phyloP scores from a whole-genome alignment of 1,140 invertebrate species.

The Globodera ellingtonae region DNA sequence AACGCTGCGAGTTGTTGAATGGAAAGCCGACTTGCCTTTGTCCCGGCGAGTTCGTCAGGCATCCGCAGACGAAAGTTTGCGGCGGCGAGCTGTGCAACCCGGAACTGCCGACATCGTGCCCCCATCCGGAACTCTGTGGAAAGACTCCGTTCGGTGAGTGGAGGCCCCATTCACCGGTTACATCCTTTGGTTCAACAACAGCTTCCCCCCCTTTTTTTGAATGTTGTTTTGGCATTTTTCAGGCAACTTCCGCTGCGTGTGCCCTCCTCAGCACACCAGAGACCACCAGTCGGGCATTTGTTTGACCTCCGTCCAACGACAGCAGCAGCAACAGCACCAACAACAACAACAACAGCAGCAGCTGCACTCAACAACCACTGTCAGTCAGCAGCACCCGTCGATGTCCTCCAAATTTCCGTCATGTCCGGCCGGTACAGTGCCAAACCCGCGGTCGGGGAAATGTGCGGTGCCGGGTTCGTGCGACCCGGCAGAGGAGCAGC shows the following conservation, averaged over 20 bases:
- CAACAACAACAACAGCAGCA: constrained; percentile 37
- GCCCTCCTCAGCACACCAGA: constrained; percentile 54
- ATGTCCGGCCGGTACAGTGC: constrained; percentile 51
- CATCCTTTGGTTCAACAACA: too few relatives aligned
- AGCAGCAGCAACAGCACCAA: neutral
- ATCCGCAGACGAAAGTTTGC: constrained; percentile 61
- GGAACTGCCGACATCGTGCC: constrained; percentile 59
- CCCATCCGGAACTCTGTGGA: constrained; percentile 58
- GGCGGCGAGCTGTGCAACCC: constrained; percentile 64
- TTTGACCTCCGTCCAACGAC: constrained; percentile 10
- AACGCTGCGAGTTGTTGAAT: constrained; percentile 51
- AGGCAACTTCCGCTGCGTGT: constrained; percentile 59
- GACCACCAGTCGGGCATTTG: constrained; percentile 58
- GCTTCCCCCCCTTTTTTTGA: neutral
- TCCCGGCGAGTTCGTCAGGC: constrained; percentile 55
- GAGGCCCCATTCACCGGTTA: too few relatives aligned
- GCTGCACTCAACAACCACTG: neutral
- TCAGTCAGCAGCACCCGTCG: constrained; percentile 35
- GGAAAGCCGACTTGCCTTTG: constrained; percentile 57
- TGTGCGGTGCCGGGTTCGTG: constrained; percentile 61
- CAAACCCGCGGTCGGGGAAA: constrained; percentile 53
- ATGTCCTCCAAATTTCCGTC: neutral
- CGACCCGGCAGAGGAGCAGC: constrained; percentile 47
- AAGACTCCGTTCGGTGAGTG: constrained; percentile 42
- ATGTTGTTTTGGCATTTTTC: constrained; percentile 14